These are phyloP conservation scores for Drosophila vallismaia DNA, from an alignment of 2,888 invertebrate species.

Conservation along the genomic window DNA sequence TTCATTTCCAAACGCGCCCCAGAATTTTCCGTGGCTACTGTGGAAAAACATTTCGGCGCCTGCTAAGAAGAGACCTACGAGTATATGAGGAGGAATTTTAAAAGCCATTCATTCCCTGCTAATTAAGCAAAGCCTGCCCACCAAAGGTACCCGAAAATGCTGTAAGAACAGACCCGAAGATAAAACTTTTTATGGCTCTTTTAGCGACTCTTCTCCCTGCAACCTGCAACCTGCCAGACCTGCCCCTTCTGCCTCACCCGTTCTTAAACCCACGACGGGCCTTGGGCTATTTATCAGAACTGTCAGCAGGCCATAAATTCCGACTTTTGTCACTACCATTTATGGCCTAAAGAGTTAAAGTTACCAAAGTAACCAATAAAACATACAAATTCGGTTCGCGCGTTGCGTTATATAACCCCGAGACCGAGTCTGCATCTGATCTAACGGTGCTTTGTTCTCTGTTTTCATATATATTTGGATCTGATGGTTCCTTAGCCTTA, in stretches of 20 bases:
- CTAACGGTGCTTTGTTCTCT: conserved; percentile 60
- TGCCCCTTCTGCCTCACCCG: neutral
- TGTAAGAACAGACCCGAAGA: conserved; percentile 11
- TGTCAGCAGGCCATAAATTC: conserved; percentile 54
- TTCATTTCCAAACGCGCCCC: neutral
- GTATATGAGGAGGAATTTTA: conserved; percentile 21
- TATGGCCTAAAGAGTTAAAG: conserved; percentile 46
- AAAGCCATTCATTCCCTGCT: conserved; percentile 35
- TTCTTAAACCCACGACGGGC: neutral
- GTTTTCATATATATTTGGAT: conserved; percentile 13
- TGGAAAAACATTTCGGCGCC: neutral
- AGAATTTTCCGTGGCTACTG: conserved; percentile 17
- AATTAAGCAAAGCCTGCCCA: conserved; percentile 34
- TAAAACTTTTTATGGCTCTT: conserved; percentile 36
- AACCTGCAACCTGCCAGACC: conserved; percentile 14
- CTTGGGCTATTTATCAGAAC: conserved; percentile 66
- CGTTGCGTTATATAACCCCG: conserved; percentile 38
- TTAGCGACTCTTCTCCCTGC: conserved; percentile 10
- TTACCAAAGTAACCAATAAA: conserved; percentile 48
- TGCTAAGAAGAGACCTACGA: neutral
- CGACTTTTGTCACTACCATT: conserved; percentile 57
- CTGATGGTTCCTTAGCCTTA: neutral
- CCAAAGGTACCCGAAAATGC: neutral
- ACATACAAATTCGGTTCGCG: conserved; percentile 61
- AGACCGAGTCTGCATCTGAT: conserved; percentile 36